Evolutionary conservation across 2,888 invertebrate genomes (phyloP), one percentile per base, ranked within the genome.

Genomic region (Dryomyza anilis): DNA sequence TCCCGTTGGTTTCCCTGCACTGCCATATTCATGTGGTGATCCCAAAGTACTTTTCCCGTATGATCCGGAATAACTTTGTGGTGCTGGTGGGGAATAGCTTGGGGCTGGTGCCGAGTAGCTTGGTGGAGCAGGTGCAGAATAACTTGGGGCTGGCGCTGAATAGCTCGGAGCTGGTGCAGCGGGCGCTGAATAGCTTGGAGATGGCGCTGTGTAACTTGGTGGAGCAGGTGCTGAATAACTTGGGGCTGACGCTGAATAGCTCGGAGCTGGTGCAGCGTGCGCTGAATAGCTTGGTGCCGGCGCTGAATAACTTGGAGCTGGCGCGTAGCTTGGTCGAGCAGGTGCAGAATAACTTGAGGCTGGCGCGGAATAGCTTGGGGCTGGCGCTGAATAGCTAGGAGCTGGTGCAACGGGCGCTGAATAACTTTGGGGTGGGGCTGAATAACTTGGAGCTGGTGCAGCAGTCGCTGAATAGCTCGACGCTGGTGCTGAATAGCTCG

Each of bases 261-360:
- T 50, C 3, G 50, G 25, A 1, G 45, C 16, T 10, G 65, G 33
- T 2, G 29, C 27, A 29, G 67, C 63, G 16, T 66, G 67, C 27
- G 69, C 67, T 3, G 64, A 63, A 43, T 69, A 68, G 1, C 63
- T 25, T 55, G 69, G 66, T 7, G 63, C 66, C 19, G 68, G 67
- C 16, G 62, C 65, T 21, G 62, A 62, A 23, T 50, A 50, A 25
- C 50, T 50, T 27, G 50, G 25, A 12, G 50, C 12, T 43, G 43
- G 7, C 6, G 29, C 33, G 36, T 66, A 67, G 16, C 65, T 39
- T 63, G 67, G 63, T 16, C 65, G 65, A 61, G 64, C 66, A 3
- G 55, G 33, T 21, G 55, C 23, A 10, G 55, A 33, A 19, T 30
- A 68, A 1, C 63, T 27, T 56, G 69, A 66, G 8, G 64, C 63